Base-by-base conservation (phyloP, 92 coral and sea anemone genomes). In the Meandrina meandrites region DNA sequence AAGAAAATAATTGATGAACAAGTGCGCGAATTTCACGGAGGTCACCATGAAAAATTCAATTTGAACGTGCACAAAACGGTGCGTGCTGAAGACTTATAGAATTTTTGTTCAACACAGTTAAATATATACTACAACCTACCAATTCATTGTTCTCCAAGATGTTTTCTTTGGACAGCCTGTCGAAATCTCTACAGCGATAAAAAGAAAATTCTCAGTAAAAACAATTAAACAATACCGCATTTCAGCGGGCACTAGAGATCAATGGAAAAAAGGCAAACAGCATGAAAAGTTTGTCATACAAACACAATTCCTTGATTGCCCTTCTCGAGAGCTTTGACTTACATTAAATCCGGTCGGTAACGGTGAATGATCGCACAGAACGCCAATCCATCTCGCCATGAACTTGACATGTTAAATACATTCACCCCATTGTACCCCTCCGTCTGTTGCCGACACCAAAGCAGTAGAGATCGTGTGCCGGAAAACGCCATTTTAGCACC, bases 331-430 rank as follows among this genome's bases (percentile, higher is more conserved):
- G 80, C 80, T 35, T 45, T 11, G 27, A 68, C 98, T 89, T 82
- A 95, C 98, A 95, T 91, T 57, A 95, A 80, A 76, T 95, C 98
- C 62, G 98, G 98, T 40, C 98, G 89, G 87, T 83, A 95, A 30
- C 94, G 94, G 60, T 95, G 98, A 37, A 95, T 95, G 19, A 95
- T 87, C 1, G 98, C 98, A 86, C 98, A 95, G 69, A 95, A 93
- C 24, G 96, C 98, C 34, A 95, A 83, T 15, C 98, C 98, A 91
- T 95, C 96, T 81, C 96, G 92, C 98, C 98, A 95, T 13, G 98
- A 93, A 75, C 90, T 95, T 53, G 98, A 89, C 87, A 95, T 92
- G 57, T 95, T 91, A 30, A 80, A 93, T 42, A 95, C 88, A 64
- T 91, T 93, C 68, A 95, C 94, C 30, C 91, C 98, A 56, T 34